Evolutionary conservation across 2,113 vertebrate genomes (phyloP), one percentile per base, ranked within the genome.

Genomic region (Taxidea taxus): DNA sequence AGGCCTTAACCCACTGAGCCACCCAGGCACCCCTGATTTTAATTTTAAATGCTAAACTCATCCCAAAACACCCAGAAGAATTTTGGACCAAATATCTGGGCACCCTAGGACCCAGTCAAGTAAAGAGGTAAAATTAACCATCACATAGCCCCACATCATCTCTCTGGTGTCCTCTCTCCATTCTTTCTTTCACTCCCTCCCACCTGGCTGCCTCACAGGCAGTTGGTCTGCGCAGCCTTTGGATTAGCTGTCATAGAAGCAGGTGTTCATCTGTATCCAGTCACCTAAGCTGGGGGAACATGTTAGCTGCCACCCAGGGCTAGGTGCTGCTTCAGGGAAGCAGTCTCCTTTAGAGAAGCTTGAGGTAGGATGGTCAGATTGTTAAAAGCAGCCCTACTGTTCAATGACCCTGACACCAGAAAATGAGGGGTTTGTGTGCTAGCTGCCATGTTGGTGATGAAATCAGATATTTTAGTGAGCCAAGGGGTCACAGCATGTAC

Each of bases 81-180:
- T 42, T 21, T 81, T 70, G 58, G 31, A 87, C 39, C 49, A 81
- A 27, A 14, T 29, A 13, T 14, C 37, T 29, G 25, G 16, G 25
- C 42, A 51, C 37, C 27, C 47, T n/a, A 77, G 51, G 51, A 6
- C 49, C 60, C 60, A 39, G 4, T 42, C 34, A 64, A 23, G 9
- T 44, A 37, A 66, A 56, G 49, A 64, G 0, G 10, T 47, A 44
- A 72, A 83, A 66, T 44, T 49, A 56, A 49, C 39, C 7, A 70
- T 60, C 56, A 16, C 23, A n/a, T 60, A 60, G 6, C 15, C n/a
- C 0, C 39, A 56, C 0, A 0, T n/a, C 42, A 23, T 34, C 8
- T 90, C 25, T 87, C 20, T 49, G 27, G 7, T 29, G 1, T 10
- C 62, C 15, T 91, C 23, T 82, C 66, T 80, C 23, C 31, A 54